phyloP scores from a whole-genome alignment of 2,797 vertebrate genomes.

The Melopsittacus undulatus region DNA sequence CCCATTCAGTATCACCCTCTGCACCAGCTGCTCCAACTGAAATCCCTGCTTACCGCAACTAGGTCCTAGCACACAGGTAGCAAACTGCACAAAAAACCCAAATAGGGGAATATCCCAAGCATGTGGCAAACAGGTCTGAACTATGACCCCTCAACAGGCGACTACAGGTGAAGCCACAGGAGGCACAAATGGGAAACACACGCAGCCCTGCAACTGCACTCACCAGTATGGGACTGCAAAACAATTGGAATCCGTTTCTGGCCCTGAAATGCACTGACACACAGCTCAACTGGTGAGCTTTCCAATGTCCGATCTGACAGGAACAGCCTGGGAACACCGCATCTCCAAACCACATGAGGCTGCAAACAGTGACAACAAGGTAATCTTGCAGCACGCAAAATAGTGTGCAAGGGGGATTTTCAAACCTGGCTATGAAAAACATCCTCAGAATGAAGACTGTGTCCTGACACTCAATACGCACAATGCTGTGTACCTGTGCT shows the following conservation, averaged over 20 bases:
- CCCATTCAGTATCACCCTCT: not conserved
- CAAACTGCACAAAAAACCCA: not conserved
- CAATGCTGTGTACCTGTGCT: not conserved
- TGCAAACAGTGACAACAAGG: not conserved
- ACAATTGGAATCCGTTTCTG: not conserved
- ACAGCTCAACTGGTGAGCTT: not conserved
- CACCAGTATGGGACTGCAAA: not conserved
- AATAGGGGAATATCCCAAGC: not conserved
- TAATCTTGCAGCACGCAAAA: not conserved
- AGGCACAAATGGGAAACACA: not conserved
- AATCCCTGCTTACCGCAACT: accelerated
- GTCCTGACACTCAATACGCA: not conserved
- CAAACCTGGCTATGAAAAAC: not conserved
- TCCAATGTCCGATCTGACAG: not conserved
- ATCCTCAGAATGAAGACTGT: not conserved
- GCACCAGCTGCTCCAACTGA: accelerated
- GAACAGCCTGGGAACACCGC: not conserved
- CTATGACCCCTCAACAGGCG: not conserved
- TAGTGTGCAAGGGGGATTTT: not conserved
- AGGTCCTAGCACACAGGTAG: accelerated
- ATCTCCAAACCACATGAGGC: not conserved
- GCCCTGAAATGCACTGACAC: not conserved
- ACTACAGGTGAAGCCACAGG: not conserved
- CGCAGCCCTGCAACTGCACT: not conserved
- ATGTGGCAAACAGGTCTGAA: not conserved